Conservation (phyloP, 2,797 vertebrate species). For the Sebastiscus tertius region DNA sequence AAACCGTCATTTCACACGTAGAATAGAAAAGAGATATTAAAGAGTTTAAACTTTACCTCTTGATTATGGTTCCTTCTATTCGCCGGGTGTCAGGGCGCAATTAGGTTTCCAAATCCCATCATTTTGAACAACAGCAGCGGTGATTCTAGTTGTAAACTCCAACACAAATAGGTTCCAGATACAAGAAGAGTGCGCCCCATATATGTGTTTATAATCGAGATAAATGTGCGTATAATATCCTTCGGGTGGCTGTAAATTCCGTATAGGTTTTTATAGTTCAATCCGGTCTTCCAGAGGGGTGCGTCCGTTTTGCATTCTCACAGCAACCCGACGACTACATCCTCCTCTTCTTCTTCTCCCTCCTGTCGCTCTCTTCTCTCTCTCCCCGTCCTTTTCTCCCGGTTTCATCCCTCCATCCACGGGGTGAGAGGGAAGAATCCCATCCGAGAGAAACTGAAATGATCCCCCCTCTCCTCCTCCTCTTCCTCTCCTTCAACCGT, state of each 20-base stretch:
- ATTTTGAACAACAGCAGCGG: not conserved
- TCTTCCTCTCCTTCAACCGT: not conserved
- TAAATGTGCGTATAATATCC: slow-evolving; percentile 44
- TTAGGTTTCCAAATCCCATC: slow-evolving; percentile 63
- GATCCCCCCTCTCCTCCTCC: not conserved
- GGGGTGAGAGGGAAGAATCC: slow-evolving; percentile 43
- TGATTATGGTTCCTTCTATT: not conserved
- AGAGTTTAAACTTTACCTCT: slow-evolving; percentile 67
- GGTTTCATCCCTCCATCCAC: slow-evolving; percentile 71
- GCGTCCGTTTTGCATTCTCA: slow-evolving; percentile 75
- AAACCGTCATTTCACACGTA: not conserved
- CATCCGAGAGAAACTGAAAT: slow-evolving; percentile 44
- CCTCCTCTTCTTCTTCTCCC: slow-evolving; percentile 60
- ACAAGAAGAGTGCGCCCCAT: slow-evolving; percentile 33
- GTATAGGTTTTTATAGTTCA: slow-evolving; percentile 55
- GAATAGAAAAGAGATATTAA: not conserved
- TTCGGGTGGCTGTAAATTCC: slow-evolving; percentile 60
- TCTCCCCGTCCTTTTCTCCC: slow-evolving; percentile 53
- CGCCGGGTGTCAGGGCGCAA: slow-evolving; percentile 50
- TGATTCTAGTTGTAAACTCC: slow-evolving; percentile 65
- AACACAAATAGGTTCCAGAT: slow-evolving; percentile 56
- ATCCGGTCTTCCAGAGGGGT: slow-evolving; percentile 65
- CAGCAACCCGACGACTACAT: slow-evolving; percentile 67
- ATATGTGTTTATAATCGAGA: not conserved
- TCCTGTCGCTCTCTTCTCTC: slow-evolving; percentile 52